Conservation (phyloP, 2,888 invertebrate genomes). For the Philereme vetulata region DNA sequence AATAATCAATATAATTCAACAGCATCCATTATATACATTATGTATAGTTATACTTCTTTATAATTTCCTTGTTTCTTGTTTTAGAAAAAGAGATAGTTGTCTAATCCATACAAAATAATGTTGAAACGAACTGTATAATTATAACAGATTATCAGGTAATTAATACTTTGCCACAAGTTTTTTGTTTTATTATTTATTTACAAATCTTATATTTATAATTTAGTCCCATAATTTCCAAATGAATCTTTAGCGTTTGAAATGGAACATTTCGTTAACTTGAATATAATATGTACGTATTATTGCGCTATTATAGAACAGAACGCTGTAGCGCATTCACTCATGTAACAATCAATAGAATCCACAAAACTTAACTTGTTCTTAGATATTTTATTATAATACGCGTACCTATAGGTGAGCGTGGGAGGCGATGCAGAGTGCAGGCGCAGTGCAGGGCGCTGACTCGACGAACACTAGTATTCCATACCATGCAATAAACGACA, state of each 20-base stretch:
- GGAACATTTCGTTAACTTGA: conserved; percentile 42
- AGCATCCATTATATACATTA: conserved; percentile 82
- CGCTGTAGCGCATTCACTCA: conserved; percentile 19
- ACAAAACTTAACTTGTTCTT: conserved; percentile 65
- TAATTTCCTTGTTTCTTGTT: conserved; percentile 56
- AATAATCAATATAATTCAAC: conserved; percentile 80
- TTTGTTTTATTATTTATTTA: conserved; percentile 72
- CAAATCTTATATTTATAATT: conserved; percentile 77
- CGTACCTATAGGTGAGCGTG: conserved; percentile 8
- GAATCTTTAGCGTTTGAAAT: conserved; percentile 58
- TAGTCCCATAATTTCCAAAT: conserved; percentile 82
- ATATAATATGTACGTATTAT: conserved; percentile 24
- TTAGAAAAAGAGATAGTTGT: conserved; percentile 58
- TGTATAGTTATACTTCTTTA: conserved; percentile 69
- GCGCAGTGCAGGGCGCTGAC: background rate
- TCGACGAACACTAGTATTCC: background rate
- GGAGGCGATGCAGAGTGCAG: conserved; percentile 2
- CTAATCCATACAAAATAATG: conserved; percentile 69
- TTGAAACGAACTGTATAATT: conserved; percentile 66
- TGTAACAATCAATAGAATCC: conserved; percentile 67
- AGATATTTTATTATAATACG: background rate
- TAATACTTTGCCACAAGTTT: conserved; percentile 81
- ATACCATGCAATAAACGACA: conserved; percentile 2
- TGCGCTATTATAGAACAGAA: conserved; percentile 25
- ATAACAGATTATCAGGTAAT: conserved; percentile 70